Base-by-base conservation (phyloP, 2,113 vertebrate genomes). In the Pelvicachromis taeniatus region DNA sequence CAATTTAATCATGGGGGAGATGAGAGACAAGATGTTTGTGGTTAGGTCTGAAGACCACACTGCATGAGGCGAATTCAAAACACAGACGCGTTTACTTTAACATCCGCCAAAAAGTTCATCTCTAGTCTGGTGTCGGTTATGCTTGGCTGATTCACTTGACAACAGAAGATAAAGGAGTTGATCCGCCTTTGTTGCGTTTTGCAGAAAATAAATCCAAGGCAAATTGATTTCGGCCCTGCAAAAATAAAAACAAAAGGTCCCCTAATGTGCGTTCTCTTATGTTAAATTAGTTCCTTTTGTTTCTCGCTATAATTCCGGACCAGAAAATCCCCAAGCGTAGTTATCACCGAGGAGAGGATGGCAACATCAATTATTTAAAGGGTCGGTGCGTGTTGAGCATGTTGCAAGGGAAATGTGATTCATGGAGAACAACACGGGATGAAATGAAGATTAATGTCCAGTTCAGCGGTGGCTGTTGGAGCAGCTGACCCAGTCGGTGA, bases 1-100 rank as follows among this genome's bases (percentile, higher is more conserved):
- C 90, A 93, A 88, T 96, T 94, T 93, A 95, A 94, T 94, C 93
- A 89, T 12, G 45, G 87, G 90, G 87, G 84, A 88, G 90, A 94
- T 90, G 91, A 93, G 88, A 89, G 82, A 48, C 73, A 17, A 85
- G 87, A 92, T 88, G 92, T 89, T 88, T 81, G 81, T 13, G 83
- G 91, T 83, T 85, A 55, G 55, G 89, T 78, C 61, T 8, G 83
- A 77, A 68, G 90, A 91, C 89, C 85, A 88, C 75, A 17, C 82
- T 3, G 19, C 86, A 61, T 7, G 88, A 86, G 65, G 75, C 42
- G 14, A 82, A 77, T 81, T 82, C 38, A 65, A 63, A 87, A 78
- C 2, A 80, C 3, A 7, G 52, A 31, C 4, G 5, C 35, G 7
- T 87, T 88, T 54, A 35, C 50, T 82, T 61, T 42, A 78, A 50